Evolutionary conservation across 2,113 vertebrate species (phyloP).

Genomic region (Paramisgurnus dabryanus): DNA sequence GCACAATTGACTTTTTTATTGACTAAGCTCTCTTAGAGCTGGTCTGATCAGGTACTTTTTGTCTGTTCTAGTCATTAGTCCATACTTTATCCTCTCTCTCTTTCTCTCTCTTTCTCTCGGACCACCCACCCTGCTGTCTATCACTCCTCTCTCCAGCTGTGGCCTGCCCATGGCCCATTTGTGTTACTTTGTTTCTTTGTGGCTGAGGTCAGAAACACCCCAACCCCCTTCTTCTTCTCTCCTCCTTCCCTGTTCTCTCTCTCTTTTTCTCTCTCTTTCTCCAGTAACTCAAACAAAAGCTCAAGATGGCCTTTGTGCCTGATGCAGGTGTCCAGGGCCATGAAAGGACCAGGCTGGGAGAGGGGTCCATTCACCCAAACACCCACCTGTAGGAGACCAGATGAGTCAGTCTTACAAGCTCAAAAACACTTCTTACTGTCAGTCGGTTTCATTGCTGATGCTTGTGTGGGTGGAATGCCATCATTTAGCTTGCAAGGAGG

Average conservation of each 20-base stretch:
- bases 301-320: conserved; percentile 69
- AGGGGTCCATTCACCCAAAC: conserved; percentile 66
- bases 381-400: conserved; percentile 75
- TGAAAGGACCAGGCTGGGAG: conserved; percentile 59
- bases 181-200: conserved; percentile 79
- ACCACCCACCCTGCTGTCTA: conserved; percentile 74
- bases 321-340: conserved; percentile 75
- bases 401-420: conserved; percentile 66
- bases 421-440: conserved; percentile 19
- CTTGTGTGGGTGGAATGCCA: conserved; percentile 42
- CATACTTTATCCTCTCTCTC: conserved; percentile 21
- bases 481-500: conserved; percentile 39
- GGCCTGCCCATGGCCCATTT: conserved; percentile 73
- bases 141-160: conserved; percentile 74
- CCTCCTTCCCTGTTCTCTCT: conserved; percentile 1
- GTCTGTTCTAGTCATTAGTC: conserved; percentile 31
- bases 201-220: conserved; percentile 63
- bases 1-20: not conserved
- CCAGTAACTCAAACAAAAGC: conserved; percentile 37
- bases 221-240: conserved; percentile 39
- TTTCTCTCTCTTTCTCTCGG: conserved; percentile 51
- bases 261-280: conserved; percentile 40
- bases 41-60: conserved; percentile 18
- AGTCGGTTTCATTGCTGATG: conserved; percentile 41
- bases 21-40: not conserved